Base-by-base conservation (phyloP, 2,888 invertebrate genomes). In the Tetheella fluctuosa region DNA sequence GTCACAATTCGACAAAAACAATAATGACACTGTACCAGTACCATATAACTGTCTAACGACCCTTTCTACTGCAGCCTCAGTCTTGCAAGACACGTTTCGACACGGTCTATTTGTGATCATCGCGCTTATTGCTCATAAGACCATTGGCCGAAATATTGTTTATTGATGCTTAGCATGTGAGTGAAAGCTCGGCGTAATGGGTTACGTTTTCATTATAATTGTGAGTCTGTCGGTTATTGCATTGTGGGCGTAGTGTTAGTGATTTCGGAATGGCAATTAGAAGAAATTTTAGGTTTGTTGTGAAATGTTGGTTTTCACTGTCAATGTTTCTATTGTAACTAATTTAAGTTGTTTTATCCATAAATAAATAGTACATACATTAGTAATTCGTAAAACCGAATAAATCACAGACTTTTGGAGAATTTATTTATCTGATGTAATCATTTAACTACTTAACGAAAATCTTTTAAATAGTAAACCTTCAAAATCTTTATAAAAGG, bases 161-260 rank as follows among this genome's bases (percentile, higher is more conserved):
- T 82, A 86, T 80, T 77, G 79, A 70, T 70, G 76, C 64, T 74
- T 71, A 74, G 65, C 83, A 78, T 82, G 82, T 77, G 23, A 55
- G 55, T 55, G 55, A 55, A 55, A 55, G 55, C 55, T 37, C 52
- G 15, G n/a, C 28, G 17, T 59, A 52, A 52, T 57, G 57, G 48
- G 37, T 28, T 52, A 37, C 28, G 42, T 54, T 55, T 63, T 37
- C 54, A 54, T 59, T 60, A 55, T 34, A 34, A 17, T 25, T 23
- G 55, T 34, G 34, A 48, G 48, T 42, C 48, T 2, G 48, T 20
- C 7, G 48, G 7, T 37, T 20, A 34, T n/a, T n/a, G n/a, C n/a
- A n/a, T 12, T 55, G 55, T 37, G 13, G 55, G 55, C 37, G 55
- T 23, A 13, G 34, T 17, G 48, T 20, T 4, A 42, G 48, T 10